These are phyloP conservation scores for Gobiocypris rarus DNA, from an alignment of 2,113 vertebrate genomes.

Conservation along the genomic window DNA sequence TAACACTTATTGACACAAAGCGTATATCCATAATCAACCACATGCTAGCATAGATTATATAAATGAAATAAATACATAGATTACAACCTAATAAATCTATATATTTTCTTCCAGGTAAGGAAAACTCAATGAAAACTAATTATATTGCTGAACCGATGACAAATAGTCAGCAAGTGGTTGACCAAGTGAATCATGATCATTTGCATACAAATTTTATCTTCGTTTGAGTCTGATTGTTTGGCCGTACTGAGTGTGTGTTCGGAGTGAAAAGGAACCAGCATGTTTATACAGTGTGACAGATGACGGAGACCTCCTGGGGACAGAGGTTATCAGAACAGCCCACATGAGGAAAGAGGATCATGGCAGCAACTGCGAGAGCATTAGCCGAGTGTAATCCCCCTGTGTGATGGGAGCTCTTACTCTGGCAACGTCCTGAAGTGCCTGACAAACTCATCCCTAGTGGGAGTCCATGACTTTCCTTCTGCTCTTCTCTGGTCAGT, in stretches of 20 bases:
- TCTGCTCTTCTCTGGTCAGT: not conserved
- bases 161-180: not conserved
- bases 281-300: slow-evolving; percentile 17
- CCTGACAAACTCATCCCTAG: slow-evolving; percentile 41
- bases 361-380: slow-evolving; percentile 33
- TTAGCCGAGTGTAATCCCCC: slow-evolving; percentile 45
- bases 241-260: not conserved
- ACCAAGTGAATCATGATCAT: not conserved
- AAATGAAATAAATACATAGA: not conserved
- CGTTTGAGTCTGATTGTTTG: slow-evolving; percentile 4
- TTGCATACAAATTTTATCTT: not conserved
- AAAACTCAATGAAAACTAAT: slow-evolving; percentile 9
- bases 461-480: slow-evolving; percentile 6
- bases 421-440: slow-evolving; percentile 29
- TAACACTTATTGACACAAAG: not conserved
- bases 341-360: slow-evolving; percentile 44
- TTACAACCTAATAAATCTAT: not conserved
- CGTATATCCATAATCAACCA: not conserved
- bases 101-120: not conserved
- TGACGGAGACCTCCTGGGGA: slow-evolving; percentile 16
- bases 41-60: not conserved
- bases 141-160: not conserved
- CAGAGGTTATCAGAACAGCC: slow-evolving; percentile 35
- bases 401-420: slow-evolving; percentile 40
- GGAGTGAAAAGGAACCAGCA: not conserved